Base-by-base conservation (phyloP, 1,140 invertebrate genomes). In the Drosophila prosaltans region DNA sequence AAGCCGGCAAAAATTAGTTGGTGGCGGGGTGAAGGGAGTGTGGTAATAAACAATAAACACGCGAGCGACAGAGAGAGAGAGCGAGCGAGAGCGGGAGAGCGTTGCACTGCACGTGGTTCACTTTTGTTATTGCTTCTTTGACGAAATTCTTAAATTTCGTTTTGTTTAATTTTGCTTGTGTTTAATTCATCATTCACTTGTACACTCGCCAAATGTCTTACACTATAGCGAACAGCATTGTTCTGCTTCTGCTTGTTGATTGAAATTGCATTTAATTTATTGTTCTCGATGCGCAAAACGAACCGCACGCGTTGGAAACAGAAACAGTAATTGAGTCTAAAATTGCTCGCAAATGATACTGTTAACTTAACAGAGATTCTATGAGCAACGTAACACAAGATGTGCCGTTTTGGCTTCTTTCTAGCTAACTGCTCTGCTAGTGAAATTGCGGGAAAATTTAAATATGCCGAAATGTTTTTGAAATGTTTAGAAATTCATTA, bases 261-360 rank as follows among this genome's bases (percentile, higher is more conserved):
- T 51, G n/a, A 10, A 21, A 51, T 51, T 51, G 45, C 45, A 51
- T 51, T 51, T 51, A 51, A 51, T 51, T 36, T 36, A 36, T 51
- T 51, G 11, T 43, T 43, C 41, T 43, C 41, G 8, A 51, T 51
- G 45, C 45, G 45, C 24, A 51, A 26, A 26, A 51, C 45, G 21
- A 51, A 51, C 45, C 45, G 45, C 24, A 51, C 45, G 45, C 45
- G 45, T 51, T 51, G 45, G n/a, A 51, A 24, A 51, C 45, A 51
- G 45, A 51, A 51, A 51, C 45, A 51, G 45, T 51, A 8, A 51
- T 51, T 51, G 21, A 36, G 32, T 36, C 32, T 36, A 36, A 36
- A 1, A 36, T 2, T 36, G 32, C 32, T 36, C 32, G 32, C 32
- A 36, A 36, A 36, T 36, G 32, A 36, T 36, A 5, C 32, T 36